Conservation (phyloP, 2,888 invertebrate species). For the Ochropleura leucogaster region DNA sequence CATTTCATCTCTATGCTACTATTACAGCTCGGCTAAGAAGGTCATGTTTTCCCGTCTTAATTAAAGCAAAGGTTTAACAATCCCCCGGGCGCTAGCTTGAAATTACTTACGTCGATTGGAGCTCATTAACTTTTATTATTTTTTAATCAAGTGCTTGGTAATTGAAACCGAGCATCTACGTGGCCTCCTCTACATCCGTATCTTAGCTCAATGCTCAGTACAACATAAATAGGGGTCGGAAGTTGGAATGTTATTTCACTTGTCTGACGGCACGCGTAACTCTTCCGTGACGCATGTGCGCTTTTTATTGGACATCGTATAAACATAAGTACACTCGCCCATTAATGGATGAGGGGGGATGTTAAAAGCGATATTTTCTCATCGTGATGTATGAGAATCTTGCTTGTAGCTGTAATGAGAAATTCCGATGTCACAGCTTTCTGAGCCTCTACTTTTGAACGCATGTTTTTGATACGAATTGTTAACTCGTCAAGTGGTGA, state of each 20-base stretch:
- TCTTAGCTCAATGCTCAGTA: conserved; percentile 23
- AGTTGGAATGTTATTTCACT: conserved; percentile 59
- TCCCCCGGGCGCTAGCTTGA: conserved; percentile 66
- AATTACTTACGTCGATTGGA: conserved; percentile 75
- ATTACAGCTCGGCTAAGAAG: conserved; percentile 64
- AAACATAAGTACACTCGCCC: conserved; percentile 76
- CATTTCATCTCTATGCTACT: conserved; percentile 43
- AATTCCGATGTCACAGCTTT: conserved; percentile 88
- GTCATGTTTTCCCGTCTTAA: conserved; percentile 77
- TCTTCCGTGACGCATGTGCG: conserved; percentile 67
- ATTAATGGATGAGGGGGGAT: conserved; percentile 83
- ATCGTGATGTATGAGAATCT: conserved; percentile 88
- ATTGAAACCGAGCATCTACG: conserved; percentile 61
- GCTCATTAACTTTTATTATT: conserved; percentile 75
- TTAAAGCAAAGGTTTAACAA: conserved; percentile 76
- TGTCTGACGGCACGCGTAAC: conserved; percentile 62
- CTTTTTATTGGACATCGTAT: conserved; percentile 72
- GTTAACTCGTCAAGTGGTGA: conserved; percentile 64
- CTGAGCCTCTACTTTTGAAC: conserved; percentile 81
- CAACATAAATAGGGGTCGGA: conserved; percentile 31
- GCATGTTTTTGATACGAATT: conserved; percentile 66
- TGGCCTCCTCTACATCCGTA: conserved; percentile 18
- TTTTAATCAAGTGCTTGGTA: conserved; percentile 71
- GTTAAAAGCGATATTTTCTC: conserved; percentile 87
- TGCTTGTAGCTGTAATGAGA: conserved; percentile 87